Conservation (phyloP, 2,113 vertebrate genomes). For the Noturus placidus region DNA sequence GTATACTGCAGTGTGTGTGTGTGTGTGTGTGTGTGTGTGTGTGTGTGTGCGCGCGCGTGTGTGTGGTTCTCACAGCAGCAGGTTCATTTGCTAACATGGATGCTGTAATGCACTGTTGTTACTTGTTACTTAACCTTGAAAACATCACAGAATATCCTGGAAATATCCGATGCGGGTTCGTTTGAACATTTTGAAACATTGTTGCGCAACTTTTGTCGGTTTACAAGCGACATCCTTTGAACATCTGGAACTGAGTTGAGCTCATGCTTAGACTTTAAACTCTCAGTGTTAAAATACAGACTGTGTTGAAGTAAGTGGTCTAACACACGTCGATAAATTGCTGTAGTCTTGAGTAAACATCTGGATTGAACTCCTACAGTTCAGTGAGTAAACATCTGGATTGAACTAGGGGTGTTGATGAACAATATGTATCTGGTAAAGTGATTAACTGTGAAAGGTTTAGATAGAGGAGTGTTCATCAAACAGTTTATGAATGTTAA, state of each 20-base stretch:
- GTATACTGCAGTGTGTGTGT: not conserved
- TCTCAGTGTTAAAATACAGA: not conserved
- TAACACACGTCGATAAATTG: not conserved
- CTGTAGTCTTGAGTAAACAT: not conserved
- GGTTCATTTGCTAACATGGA: not conserved
- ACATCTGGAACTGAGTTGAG: not conserved
- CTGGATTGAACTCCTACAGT: not conserved
- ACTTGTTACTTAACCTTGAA: not conserved
- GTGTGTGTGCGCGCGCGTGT: conserved; percentile 17
- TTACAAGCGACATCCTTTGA: not conserved
- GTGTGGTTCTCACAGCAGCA: not conserved
- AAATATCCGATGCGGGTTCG: not conserved
- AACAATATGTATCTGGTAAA: not conserved
- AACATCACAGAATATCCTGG: not conserved
- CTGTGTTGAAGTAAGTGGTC: not conserved
- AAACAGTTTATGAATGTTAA: not conserved
- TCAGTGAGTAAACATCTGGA: not conserved
- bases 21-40: conserved; percentile 27
- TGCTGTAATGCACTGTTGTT: not conserved
- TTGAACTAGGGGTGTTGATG: not conserved
- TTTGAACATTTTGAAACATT: not conserved
- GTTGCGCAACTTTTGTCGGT: not conserved
- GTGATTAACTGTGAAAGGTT: not conserved
- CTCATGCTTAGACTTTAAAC: not conserved
- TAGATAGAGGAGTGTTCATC: not conserved